Evolutionary conservation across 2,113 vertebrate species (phyloP), one percentile per base, ranked within the genome.

Genomic region (Thermophis baileyi): DNA sequence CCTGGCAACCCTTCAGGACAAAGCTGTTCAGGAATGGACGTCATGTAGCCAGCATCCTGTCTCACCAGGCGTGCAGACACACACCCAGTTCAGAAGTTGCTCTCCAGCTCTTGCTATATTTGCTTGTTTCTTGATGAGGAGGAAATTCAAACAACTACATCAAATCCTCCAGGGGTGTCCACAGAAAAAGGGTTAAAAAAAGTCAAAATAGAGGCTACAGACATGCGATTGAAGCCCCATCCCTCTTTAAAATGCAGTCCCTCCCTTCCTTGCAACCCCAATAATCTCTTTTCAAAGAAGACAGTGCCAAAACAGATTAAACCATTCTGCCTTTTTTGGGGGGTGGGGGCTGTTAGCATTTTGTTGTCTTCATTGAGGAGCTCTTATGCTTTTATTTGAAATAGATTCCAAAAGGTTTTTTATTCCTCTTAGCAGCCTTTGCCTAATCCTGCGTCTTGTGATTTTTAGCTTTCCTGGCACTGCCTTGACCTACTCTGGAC

Each of bases 21-120:
- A 93, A 54, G 54, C 74, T 90, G 46, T 90, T 93, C 92, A 93
- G 92, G 81, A 93, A 93, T 63, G 89, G 89, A 90, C 89, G 53
- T 89, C 54, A 87, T 87, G 22, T 74, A 40, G 54, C 92, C 74
- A 86, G 53, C 89, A 93, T 93, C 92, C 92, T 93, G 92, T 90
- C 92, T 89, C 54, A 50, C 16, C 35, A 60, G 55, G n/a, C 89
- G 12, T 30, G 57, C 8, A 69, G 12, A n/a, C 30, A 16, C 30
- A 54, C 74, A 25, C 20, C 88, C 51, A 27, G 4, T 40, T 24
- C 92, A 87, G 89, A 54, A 90, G 53, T 90, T 51, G 50, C 54
- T 90, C 88, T 92, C 24, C n/a, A 92, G 35, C 25, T 91, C 5
- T 20, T 57, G 46, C 85, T 60, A n/a, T 47, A 50, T 51, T 54